Conservation (phyloP, 2,888 invertebrate genomes). For the Pilophorus perplexus region DNA sequence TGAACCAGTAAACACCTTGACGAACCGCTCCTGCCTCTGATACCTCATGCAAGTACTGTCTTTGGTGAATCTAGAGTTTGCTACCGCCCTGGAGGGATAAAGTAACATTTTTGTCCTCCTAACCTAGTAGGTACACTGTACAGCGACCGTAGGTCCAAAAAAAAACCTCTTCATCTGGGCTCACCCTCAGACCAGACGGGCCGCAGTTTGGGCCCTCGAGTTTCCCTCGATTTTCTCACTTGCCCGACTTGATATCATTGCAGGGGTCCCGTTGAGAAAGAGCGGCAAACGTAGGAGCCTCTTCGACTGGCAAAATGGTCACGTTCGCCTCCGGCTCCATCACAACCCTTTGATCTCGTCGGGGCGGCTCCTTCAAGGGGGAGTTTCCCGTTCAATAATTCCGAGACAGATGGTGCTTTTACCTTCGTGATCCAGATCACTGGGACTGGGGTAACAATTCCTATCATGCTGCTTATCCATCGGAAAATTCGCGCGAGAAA, state of each 20-base stretch:
- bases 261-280: not conserved
- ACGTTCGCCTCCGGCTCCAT: not conserved
- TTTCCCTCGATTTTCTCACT: not conserved
- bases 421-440: constrained; percentile 5
- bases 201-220: not conserved
- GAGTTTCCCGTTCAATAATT: not conserved
- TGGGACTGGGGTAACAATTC: not conserved
- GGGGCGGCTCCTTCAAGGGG: not conserved
- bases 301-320: not conserved
- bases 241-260: not conserved
- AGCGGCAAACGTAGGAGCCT: no score
- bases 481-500: no score
- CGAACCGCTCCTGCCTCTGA: no score
- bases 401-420: not conserved
- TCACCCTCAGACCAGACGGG: not conserved
- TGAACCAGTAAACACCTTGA: no score
- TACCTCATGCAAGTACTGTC: no score
- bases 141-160: no score
- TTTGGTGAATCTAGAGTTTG: no score
- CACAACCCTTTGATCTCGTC: not conserved
- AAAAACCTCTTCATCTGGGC: no score
- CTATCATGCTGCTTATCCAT: no score
- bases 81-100: no score
- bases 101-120: no score
- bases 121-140: no score